phyloP scores from a whole-genome alignment of 2,113 vertebrate species.

The Tachuris rubrigastra region DNA sequence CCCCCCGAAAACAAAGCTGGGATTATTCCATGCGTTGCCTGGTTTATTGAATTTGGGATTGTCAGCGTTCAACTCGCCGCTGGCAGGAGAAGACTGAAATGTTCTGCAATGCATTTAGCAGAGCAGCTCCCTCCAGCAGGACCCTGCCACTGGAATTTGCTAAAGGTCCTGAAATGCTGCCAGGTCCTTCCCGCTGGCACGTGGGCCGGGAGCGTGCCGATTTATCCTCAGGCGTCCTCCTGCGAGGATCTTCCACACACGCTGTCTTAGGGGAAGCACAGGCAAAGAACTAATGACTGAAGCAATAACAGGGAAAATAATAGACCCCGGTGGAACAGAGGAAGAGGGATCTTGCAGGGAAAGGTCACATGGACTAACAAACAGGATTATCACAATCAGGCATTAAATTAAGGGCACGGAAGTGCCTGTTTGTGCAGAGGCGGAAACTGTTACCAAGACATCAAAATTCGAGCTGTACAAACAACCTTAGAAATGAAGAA shows the following conservation, averaged over 20 bases:
- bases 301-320: background rate
- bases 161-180: background rate
- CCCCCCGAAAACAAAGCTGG: background rate
- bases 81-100: background rate
- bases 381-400: background rate
- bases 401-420: background rate
- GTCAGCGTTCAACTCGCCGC: fast-evolving
- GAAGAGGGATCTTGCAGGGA: background rate
- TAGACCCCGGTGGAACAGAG: background rate
- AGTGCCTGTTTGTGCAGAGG: background rate
- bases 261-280: background rate
- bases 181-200: background rate
- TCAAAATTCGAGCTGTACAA: background rate
- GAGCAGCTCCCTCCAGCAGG: background rate
- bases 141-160: background rate
- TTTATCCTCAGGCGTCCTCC: background rate
- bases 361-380: background rate
- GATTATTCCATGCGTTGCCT: background rate
- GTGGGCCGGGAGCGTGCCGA: background rate
- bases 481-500: background rate
- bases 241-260: background rate
- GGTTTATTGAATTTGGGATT: background rate
- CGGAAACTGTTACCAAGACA: background rate
- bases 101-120: background rate
- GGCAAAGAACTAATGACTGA: background rate